A percentile compares a stretch with the other conserved stretches of the same genome.
These are phyloP conservation scores for Heliornis fulica DNA, from an alignment of 2,113 vertebrate species.

Conservation along the genomic window DNA sequence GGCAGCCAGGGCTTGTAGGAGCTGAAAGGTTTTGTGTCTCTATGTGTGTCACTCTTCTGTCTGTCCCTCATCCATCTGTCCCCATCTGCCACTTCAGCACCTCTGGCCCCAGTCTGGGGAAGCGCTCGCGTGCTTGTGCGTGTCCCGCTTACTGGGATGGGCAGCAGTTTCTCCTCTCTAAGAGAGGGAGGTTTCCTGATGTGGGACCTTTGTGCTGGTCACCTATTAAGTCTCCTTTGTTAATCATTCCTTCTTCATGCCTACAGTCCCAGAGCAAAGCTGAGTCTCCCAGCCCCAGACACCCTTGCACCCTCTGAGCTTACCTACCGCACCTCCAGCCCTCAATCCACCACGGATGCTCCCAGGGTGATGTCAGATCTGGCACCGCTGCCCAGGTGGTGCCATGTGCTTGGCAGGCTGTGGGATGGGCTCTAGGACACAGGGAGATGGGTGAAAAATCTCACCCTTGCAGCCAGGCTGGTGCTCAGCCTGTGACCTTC, in stretches of 20 bases:
- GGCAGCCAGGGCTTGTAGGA: background rate
- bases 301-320: background rate
- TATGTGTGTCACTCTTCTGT: slow-evolving; percentile 5
- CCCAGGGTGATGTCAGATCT: background rate
- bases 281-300: background rate
- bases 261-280: background rate
- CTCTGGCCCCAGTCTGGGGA: background rate
- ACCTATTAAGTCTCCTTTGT: background rate
- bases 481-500: background rate
- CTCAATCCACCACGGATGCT: fast-evolving
- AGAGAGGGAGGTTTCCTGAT: background rate
- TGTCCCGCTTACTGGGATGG: fast-evolving
- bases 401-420: background rate
- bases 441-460: background rate
- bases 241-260: background rate
- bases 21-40: slow-evolving; percentile 25
- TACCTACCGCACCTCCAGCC: background rate
- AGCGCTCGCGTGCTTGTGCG: background rate
- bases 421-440: background rate
- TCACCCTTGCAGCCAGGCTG: background rate
- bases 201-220: background rate
- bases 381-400: too few relatives aligned
- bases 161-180: background rate
- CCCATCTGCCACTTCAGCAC: background rate
- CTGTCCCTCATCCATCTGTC: background rate